These are phyloP conservation scores for Spodoptera littoralis DNA, from an alignment of 2,888 invertebrate genomes.

Conservation along the genomic window DNA sequence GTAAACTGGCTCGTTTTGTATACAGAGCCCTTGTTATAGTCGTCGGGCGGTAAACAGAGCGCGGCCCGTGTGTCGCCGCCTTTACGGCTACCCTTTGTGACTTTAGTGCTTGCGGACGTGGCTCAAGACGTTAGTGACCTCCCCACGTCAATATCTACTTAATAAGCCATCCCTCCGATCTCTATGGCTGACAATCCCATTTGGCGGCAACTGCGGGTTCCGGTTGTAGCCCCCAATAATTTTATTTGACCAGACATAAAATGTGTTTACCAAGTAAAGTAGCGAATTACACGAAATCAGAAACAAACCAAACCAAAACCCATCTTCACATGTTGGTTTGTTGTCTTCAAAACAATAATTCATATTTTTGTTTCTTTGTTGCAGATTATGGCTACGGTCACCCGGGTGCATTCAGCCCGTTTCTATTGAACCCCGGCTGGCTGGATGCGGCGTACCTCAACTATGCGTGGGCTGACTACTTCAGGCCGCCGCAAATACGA, in stretches of 20 bases:
- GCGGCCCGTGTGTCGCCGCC: constrained; percentile 85
- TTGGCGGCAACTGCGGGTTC: constrained; percentile 44
- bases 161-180: constrained; percentile 60
- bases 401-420: constrained; percentile 93
- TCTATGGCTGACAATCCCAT: constrained; percentile 26
- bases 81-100: constrained; percentile 85
- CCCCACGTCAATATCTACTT: constrained; percentile 61
- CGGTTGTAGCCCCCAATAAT: constrained; percentile 28
- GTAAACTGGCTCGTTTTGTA: constrained; percentile 86
- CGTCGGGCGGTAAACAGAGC: constrained; percentile 82
- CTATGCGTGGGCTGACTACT: constrained; percentile 93
- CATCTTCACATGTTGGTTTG: not conserved
- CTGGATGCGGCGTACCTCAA: constrained; percentile 95
- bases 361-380: constrained; percentile 65
- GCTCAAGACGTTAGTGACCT: constrained; percentile 70
- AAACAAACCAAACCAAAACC: constrained; percentile 3
- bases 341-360: constrained; percentile 14
- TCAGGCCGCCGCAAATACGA: constrained; percentile 87
- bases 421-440: constrained; percentile 95
- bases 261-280: constrained; percentile 6
- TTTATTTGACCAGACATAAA: constrained; percentile 34
- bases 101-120: constrained; percentile 78
- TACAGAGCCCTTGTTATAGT: constrained; percentile 86
- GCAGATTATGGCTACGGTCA: constrained; percentile 94
- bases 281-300: not conserved